Evolutionary conservation across 2,113 vertebrate species (phyloP).

Genomic region (Microcebus tavaratra): DNA sequence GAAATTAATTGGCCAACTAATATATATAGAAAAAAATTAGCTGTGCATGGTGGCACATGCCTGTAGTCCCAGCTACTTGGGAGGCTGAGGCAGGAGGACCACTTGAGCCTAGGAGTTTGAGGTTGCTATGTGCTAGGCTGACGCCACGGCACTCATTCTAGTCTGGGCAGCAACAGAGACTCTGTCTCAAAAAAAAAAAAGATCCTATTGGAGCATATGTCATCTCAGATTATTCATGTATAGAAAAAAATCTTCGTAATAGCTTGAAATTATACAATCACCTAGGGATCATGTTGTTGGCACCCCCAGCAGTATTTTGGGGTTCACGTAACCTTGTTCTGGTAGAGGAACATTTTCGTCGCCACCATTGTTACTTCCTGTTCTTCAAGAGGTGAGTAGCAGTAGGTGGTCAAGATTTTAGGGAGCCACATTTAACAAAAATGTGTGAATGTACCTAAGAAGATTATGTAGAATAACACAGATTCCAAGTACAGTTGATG

Average conservation of each 20-base stretch:
- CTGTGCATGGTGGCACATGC: no score
- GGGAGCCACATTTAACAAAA: not conserved
- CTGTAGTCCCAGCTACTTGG: no score
- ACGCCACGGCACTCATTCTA: no score
- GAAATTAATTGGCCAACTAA: no score
- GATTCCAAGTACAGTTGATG: not conserved
- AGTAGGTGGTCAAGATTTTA: not conserved
- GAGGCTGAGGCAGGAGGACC: no score
- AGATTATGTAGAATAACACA: not conserved
- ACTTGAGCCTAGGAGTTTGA: no score
- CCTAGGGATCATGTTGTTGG: not conserved
- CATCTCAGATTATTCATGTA: not conserved
- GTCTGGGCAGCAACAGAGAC: no score
- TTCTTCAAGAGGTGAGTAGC: not conserved
- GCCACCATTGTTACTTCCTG: not conserved
- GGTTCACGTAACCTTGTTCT: not conserved
- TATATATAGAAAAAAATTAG: no score
- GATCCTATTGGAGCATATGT: not conserved
- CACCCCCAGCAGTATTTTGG: not conserved
- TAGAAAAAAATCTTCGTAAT: not conserved
- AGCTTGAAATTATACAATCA: not conserved
- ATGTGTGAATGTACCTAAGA: not conserved
- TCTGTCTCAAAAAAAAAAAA: not conserved
- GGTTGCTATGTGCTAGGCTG: no score
- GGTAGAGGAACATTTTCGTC: not conserved